Evolutionary conservation across 2,888 invertebrate genomes (phyloP).

Genomic region (Drosophila sordidapex): DNA sequence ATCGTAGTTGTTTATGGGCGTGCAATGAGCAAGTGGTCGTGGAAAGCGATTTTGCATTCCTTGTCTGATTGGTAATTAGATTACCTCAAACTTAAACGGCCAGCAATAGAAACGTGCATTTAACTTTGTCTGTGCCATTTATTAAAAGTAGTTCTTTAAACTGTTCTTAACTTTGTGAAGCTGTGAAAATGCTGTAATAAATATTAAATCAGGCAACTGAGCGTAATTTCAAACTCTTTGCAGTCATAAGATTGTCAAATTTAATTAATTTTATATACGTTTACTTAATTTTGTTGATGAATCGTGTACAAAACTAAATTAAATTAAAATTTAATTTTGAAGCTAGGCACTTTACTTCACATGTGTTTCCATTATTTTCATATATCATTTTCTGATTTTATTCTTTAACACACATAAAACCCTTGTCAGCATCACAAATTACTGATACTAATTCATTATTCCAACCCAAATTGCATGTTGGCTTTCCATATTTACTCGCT

Average conservation of each 20-base stretch:
- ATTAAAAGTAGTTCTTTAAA: not conserved
- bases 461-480: constrained; percentile 1
- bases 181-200: not conserved
- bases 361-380: not conserved
- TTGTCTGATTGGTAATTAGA: constrained; percentile 23
- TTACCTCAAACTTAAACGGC: constrained; percentile 8
- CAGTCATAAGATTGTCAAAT: fast-evolving
- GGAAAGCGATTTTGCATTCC: constrained; percentile 35
- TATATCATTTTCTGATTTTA: not conserved
- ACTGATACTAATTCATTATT: not conserved
- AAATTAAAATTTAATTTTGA: not conserved
- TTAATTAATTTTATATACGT: not conserved
- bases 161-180: not conserved
- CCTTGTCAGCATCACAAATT: not conserved
- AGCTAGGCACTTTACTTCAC: not conserved
- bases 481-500: constrained; percentile 2
- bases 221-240: not conserved
- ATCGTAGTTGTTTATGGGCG: constrained; percentile 32
- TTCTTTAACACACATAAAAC: not conserved
- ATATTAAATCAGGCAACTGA: not conserved
- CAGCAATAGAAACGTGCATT: not conserved
- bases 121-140: not conserved
- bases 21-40: constrained; percentile 25
- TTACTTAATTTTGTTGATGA: not conserved
- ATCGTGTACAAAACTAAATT: not conserved